Conservation (phyloP, 2,888 invertebrate genomes). For the Fragum fragum region DNA sequence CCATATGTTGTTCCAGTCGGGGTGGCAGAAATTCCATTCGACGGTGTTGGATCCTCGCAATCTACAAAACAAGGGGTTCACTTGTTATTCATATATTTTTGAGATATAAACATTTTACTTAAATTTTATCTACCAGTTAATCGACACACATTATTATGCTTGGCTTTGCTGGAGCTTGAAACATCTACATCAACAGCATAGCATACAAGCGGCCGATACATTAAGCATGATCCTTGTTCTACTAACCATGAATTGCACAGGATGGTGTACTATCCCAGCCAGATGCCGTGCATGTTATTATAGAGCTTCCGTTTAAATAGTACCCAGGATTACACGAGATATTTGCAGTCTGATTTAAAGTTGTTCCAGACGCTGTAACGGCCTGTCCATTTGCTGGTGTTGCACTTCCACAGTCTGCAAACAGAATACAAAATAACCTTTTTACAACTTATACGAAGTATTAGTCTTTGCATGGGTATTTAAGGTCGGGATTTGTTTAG, state of each 20-base stretch:
- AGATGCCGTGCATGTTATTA: conserved; percentile 29
- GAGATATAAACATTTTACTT: too few species aligned
- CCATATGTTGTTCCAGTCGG: too few species aligned
- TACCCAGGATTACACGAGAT: conserved; percentile 46
- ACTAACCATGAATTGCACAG: conserved; percentile 24
- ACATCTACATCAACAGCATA: not conserved
- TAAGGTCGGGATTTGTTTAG: too few species aligned
- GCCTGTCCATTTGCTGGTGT: conserved; percentile 34
- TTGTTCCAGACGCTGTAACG: conserved; percentile 28
- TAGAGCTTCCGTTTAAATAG: conserved; percentile 14
- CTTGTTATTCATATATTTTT: too few species aligned
- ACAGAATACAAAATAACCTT: not conserved
- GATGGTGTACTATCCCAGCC: conserved; percentile 31
- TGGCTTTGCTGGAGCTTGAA: too few species aligned
- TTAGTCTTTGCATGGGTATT: too few species aligned
- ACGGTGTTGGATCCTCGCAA: conserved; percentile 28
- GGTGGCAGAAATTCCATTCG: not conserved
- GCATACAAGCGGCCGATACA: too few species aligned
- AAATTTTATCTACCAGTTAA: too few species aligned
- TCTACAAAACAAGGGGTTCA: not conserved
- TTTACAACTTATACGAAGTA: too few species aligned
- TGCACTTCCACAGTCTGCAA: conserved; percentile 46
- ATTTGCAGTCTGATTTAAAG: conserved; percentile 17
- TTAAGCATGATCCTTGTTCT: too few species aligned
- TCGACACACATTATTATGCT: not conserved